phyloP scores from a whole-genome alignment of 2,888 invertebrate species.

The Zele albiditarsus region DNA sequence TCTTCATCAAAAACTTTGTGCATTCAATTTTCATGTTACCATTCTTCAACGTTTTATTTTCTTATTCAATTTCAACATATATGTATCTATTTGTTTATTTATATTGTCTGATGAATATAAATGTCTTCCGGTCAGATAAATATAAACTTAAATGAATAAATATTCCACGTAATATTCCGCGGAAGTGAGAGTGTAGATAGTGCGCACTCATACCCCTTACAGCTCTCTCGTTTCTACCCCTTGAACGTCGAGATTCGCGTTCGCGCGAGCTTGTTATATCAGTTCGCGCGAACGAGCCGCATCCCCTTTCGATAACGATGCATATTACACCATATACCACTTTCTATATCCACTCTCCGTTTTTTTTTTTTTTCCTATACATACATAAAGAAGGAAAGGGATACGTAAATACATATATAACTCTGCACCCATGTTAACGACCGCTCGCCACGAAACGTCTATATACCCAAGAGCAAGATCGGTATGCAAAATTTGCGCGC shows the following conservation, averaged over 20 bases:
- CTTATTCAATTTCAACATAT: slow-evolving; percentile 25
- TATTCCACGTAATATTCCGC: slow-evolving; percentile 27
- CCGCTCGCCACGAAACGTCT: slow-evolving; percentile 36
- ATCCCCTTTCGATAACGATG: slow-evolving; percentile 47
- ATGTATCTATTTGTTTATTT: neutral
- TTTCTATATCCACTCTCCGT: slow-evolving; percentile 16
- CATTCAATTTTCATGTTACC: neutral
- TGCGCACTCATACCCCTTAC: neutral
- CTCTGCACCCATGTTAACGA: slow-evolving; percentile 29
- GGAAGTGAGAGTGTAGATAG: slow-evolving; percentile 39
- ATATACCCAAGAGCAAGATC: slow-evolving; percentile 50
- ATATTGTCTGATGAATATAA: slow-evolving; percentile 32
- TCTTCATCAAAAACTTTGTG: neutral
- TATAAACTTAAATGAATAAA: slow-evolving; percentile 41
- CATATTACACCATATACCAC: slow-evolving; percentile 45
- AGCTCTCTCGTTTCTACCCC: neutral
- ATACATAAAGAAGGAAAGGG: neutral
- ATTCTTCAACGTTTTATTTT: neutral
- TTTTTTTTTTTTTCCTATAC: neutral
- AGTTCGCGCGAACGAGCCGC: slow-evolving; percentile 40
- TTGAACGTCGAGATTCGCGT: slow-evolving; percentile 34
- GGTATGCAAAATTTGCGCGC: slow-evolving; percentile 64
- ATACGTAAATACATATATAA: too few species aligned
- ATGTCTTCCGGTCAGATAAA: slow-evolving; percentile 37
- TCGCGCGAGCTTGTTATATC: slow-evolving; percentile 45